phyloP scores from a whole-genome alignment of 37 sponge, comb jelly and placozoan genomes.

The Diacarnus erythraeanus region DNA sequence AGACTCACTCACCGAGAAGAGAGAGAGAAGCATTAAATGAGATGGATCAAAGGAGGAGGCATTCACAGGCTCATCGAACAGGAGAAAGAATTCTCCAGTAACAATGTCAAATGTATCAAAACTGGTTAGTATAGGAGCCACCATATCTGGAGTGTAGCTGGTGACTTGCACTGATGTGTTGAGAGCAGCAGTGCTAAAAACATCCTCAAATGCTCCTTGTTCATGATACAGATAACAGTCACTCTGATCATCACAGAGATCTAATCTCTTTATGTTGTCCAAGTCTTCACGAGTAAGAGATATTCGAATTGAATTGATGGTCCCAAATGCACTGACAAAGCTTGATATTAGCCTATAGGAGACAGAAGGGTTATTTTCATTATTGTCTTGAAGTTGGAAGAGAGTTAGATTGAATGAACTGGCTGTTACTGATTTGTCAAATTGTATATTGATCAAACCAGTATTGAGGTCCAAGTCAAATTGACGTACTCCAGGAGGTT shows the following conservation, averaged over 20 bases:
- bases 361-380: constrained; percentile 3
- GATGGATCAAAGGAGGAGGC: constrained; percentile 76
- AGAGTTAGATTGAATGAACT: constrained; percentile 41
- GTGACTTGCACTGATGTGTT: constrained; percentile 39
- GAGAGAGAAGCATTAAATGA: constrained; percentile 46
- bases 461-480: constrained; percentile 78
- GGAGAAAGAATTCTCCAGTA: constrained; percentile 51
- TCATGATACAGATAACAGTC: constrained; percentile 68
- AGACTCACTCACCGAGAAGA: constrained; percentile 69
- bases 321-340: constrained; percentile 29
- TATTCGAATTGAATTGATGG: constrained; percentile 39
- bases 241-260: constrained; percentile 46
- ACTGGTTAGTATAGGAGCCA: constrained; percentile 41
- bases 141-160: constrained; percentile 41
- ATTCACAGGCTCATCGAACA: constrained; percentile 84
- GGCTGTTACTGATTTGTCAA: constrained; percentile 73
- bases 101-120: constrained; percentile 58
- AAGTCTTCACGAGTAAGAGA: constrained; percentile 53
- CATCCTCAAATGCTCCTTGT: constrained; percentile 63
- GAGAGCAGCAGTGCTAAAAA: constrained; percentile 32
- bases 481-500: constrained; percentile 54
- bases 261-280: constrained; percentile 64
- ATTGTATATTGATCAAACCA: constrained; percentile 59
- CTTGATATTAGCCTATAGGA: constrained; percentile 51
- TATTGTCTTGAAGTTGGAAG: constrained; percentile 50